Conservation (phyloP, 2,113 vertebrate genomes). For the Poeciliopsis turrubarensis region DNA sequence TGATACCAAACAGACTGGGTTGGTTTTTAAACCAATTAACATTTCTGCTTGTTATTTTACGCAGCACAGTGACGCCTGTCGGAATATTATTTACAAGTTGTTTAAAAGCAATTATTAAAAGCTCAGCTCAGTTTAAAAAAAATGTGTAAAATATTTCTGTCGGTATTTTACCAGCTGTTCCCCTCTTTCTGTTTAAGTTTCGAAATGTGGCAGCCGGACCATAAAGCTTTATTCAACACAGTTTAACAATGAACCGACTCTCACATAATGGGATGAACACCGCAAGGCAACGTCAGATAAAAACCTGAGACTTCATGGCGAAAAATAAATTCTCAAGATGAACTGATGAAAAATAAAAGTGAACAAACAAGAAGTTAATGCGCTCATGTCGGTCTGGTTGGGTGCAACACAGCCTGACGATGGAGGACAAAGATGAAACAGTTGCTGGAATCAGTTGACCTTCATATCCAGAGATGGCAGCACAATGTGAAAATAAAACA, state of each 20-base stretch:
- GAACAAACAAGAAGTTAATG: conserved; percentile 1
- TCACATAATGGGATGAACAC: conserved; percentile 12
- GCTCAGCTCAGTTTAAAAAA: neutral
- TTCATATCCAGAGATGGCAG: too few relatives aligned
- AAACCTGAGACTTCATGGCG: neutral
- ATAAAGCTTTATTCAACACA: conserved; percentile 21
- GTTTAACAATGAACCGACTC: conserved; percentile 18
- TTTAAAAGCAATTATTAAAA: neutral
- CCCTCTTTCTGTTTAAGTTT: neutral
- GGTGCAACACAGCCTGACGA: neutral
- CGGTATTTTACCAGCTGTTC: neutral
- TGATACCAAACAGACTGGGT: neutral
- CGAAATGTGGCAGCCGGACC: neutral
- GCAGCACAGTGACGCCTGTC: too few relatives aligned
- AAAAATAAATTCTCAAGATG: conserved; percentile 23
- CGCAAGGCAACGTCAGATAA: neutral
- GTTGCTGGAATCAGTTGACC: neutral
- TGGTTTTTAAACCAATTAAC: neutral
- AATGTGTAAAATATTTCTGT: neutral
- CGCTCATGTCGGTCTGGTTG: neutral
- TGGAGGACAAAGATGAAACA: neutral
- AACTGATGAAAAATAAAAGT: conserved; percentile 8
- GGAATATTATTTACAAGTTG: neutral
- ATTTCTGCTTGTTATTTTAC: neutral
- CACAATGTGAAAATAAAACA: neutral